Conservation (phyloP, 2,888 invertebrate species). For the Stenodera caucasica region DNA sequence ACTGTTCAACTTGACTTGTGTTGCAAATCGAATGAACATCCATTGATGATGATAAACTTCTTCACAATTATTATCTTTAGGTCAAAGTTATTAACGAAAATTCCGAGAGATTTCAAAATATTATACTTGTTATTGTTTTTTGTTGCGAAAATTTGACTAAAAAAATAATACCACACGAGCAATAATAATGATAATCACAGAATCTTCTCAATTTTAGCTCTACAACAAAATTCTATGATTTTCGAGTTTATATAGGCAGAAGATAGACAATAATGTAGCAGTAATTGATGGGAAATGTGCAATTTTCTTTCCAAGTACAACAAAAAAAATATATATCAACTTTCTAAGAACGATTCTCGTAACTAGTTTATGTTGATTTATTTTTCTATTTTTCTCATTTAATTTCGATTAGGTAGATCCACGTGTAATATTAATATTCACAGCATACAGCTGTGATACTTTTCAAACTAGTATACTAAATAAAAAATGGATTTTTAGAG, state of each 20-base stretch:
- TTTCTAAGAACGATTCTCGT: constrained; percentile 17
- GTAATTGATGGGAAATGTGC: not conserved
- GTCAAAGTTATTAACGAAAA: constrained; percentile 26
- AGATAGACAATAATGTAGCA: too few species aligned
- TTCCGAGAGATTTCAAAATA: constrained; percentile 17
- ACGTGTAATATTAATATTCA: constrained; percentile 19
- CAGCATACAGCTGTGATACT: constrained; percentile 21
- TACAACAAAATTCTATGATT: too few species aligned
- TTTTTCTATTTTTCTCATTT: too few species aligned
- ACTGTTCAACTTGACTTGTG: constrained; percentile 15
- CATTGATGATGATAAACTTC: constrained; percentile 18
- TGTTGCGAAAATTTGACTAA: too few species aligned
- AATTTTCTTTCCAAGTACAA: not conserved
- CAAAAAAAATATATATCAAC: constrained; percentile 8
- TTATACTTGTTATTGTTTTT: constrained; percentile 13
- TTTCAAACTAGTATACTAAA: constrained; percentile 28
- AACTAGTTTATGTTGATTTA: too few species aligned
- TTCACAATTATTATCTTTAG: constrained; percentile 23
- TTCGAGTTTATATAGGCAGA: too few species aligned
- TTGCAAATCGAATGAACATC: constrained; percentile 11
- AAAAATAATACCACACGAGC: too few species aligned
- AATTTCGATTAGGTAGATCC: too few species aligned
- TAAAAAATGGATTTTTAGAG: constrained; percentile 23
- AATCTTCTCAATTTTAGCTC: too few species aligned
- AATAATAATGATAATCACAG: too few species aligned